phyloP scores from a whole-genome alignment of 2,888 invertebrate species.

The Odontothrips loti region DNA sequence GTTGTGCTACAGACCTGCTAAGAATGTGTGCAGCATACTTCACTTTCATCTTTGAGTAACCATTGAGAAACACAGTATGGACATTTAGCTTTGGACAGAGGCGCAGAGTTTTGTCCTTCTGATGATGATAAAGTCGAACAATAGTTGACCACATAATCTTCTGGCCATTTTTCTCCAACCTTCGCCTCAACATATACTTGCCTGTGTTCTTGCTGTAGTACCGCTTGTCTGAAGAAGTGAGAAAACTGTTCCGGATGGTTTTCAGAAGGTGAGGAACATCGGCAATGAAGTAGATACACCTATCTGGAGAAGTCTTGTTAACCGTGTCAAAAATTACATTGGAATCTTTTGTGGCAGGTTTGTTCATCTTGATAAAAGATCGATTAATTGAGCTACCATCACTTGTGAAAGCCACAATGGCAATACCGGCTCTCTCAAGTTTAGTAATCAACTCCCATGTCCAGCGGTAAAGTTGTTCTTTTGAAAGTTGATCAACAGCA shows the following conservation, averaged over 20 bases:
- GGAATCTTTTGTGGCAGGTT: background rate
- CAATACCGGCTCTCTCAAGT: too few species aligned
- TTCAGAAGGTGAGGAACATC: too few species aligned
- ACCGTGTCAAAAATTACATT: background rate
- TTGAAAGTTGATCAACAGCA: background rate
- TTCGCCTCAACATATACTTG: too few species aligned
- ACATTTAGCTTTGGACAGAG: too few species aligned
- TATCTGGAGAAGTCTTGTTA: background rate
- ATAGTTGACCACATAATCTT: background rate
- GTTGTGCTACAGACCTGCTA: background rate
- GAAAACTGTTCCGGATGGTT: too few species aligned
- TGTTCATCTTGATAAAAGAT: background rate
- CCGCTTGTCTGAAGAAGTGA: too few species aligned
- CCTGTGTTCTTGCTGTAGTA: too few species aligned
- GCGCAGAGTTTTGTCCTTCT: background rate
- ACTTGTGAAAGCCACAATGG: background rate
- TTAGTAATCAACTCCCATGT: too few species aligned
- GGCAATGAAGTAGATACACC: background rate
- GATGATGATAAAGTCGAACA: background rate
- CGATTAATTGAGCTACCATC: background rate
- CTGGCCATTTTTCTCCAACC: background rate
- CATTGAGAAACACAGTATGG: too few species aligned
- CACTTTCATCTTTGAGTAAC: too few species aligned
- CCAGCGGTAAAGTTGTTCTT: background rate
- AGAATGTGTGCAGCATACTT: too few species aligned